Conservation (phyloP, 2,797 vertebrate genomes). For the Pangasius krempfi region DNA sequence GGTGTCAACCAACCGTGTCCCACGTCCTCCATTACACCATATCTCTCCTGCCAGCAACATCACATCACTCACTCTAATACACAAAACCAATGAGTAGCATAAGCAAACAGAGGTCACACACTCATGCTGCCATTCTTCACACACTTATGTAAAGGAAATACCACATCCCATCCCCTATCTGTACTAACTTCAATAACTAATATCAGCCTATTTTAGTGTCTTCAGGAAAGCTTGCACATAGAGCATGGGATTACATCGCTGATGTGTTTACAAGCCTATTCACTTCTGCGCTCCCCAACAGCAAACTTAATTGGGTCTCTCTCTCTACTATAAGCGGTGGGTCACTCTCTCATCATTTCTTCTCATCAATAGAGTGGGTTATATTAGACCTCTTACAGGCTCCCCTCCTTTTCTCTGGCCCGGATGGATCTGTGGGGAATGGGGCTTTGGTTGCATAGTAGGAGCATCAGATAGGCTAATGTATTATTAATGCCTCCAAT, state of each 20-base stretch:
- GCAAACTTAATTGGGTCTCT: slow-evolving; percentile 54
- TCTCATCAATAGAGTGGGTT: slow-evolving; percentile 49
- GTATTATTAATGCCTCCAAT: slow-evolving; percentile 63
- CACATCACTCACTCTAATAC: slow-evolving; percentile 47
- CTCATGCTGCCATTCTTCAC: slow-evolving; percentile 14
- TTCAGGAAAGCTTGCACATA: slow-evolving; percentile 7
- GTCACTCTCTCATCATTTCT: slow-evolving; percentile 48
- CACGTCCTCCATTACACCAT: slow-evolving; percentile 21
- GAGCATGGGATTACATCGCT: slow-evolving; percentile 29
- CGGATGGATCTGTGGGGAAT: slow-evolving; percentile 4
- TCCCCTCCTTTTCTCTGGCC: slow-evolving; percentile 5
- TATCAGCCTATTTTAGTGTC: slow-evolving; percentile 15
- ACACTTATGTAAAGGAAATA: slow-evolving; percentile 12
- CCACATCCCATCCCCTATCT: not conserved
- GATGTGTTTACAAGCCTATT: slow-evolving; percentile 34
- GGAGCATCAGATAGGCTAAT: slow-evolving; percentile 62
- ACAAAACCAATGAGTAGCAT: slow-evolving; percentile 36
- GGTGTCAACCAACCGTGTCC: slow-evolving; percentile 43
- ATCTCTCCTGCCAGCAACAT: slow-evolving; percentile 25
- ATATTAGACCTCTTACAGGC: slow-evolving; percentile 49
- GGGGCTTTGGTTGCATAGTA: slow-evolving; percentile 51
- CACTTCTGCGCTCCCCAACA: slow-evolving; percentile 41
- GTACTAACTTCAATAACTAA: not conserved
- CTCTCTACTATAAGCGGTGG: slow-evolving; percentile 41
- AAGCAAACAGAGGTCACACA: slow-evolving; percentile 43